Evolutionary conservation across 2,797 vertebrate genomes (phyloP), one percentile per base, ranked within the genome.

Genomic region (Urocyon cinereoargenteus): DNA sequence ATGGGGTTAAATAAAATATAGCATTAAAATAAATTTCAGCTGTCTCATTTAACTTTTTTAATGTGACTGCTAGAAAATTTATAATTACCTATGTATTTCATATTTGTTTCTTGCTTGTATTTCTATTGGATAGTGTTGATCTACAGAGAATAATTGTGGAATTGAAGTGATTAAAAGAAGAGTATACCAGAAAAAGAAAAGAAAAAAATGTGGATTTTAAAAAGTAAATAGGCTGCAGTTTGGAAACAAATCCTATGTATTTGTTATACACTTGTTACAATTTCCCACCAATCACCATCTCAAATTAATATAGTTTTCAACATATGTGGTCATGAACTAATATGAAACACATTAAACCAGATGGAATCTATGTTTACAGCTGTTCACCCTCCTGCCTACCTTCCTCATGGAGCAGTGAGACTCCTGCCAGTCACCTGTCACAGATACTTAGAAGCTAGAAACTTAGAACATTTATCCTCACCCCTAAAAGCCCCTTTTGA

Each of bases 401-500:
- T 61, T 66, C 6, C 3, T 7, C 34, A 26, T 4, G 5, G 14
- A 5, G 21, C 49, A 91, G 83, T 70, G 22, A 87, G 18, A 51
- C 14, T 36, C 31, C 36, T 36, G 19, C 66, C 45, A 34, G 12
- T 85, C 7, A 49, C 55, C 3, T 61, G n/a, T 79, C 59, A 34
- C 7, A 12, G 3, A 93, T 84, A 16, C 70, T 96, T 77, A 85
- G 96, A 97, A 90, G 70, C 0, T 85, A 66, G 24, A 96, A 55
- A 18, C 15, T 92, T 89, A 91, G 53, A 75, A 6, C 83, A 79
- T 86, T 75, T 92, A 24, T 12, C 6, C 16, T 96, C 86, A 57
- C 19, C 34, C 6, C 2, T 82, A 89, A 96, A 84, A 77, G 90
- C 10, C 88, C n/a, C 28, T 88, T 90, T 95, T 40, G 66, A 94